phyloP scores from a whole-genome alignment of 2,797 vertebrate genomes.

The Aphelocoma californica region DNA sequence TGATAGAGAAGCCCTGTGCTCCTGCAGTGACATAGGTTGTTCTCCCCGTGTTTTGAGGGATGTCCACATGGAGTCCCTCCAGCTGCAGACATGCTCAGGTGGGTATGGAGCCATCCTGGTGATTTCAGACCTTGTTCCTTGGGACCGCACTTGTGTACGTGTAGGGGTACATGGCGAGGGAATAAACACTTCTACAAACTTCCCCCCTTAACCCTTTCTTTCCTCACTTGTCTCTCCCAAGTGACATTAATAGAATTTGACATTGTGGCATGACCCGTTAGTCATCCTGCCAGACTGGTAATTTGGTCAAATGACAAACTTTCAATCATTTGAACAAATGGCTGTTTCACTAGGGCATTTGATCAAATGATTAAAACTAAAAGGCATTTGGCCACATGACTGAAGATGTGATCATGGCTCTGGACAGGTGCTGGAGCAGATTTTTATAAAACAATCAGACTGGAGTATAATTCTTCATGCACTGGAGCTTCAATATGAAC shows the following conservation, averaged over 20 bases:
- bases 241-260: conserved; percentile 58
- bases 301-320: conserved; percentile 71
- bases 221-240: conserved; percentile 20
- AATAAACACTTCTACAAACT: background rate
- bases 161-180: background rate
- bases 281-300: conserved; percentile 62
- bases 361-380: conserved; percentile 67
- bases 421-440: conserved; percentile 44
- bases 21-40: background rate
- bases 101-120: background rate
- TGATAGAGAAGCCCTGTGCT: background rate
- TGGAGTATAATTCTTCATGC: conserved; percentile 3
- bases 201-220: conserved; percentile 53
- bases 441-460: conserved; percentile 66
- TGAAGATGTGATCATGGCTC: conserved; percentile 59
- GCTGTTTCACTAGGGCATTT: conserved; percentile 46
- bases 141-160: background rate
- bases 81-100: rapidly evolving
- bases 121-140: background rate
- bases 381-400: conserved; percentile 58
- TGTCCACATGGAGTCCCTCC: background rate
- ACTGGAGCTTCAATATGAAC: background rate
- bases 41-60: background rate
- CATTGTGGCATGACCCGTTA: conserved; percentile 50
- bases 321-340: conserved; percentile 70